These are phyloP conservation scores for Fistularia tabacaria DNA, from an alignment of 2,797 vertebrate genomes.

Conservation along the genomic window DNA sequence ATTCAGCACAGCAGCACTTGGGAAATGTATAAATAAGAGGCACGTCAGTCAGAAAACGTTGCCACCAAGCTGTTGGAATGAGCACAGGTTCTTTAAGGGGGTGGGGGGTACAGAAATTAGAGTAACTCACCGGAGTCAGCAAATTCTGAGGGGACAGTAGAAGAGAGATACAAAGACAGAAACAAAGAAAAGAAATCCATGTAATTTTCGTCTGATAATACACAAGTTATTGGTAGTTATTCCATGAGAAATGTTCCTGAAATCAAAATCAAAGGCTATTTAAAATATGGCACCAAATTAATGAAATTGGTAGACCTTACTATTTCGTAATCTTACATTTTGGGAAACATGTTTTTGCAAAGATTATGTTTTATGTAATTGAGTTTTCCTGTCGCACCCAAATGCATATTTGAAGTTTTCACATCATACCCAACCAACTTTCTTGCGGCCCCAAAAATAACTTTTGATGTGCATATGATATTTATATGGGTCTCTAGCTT, in stretches of 20 bases:
- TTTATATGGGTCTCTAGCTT: too few species aligned
- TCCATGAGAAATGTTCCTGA: too few species aligned
- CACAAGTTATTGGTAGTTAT: slow-evolving; percentile 20
- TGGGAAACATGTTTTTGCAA: not conserved
- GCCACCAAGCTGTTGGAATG: slow-evolving; percentile 57
- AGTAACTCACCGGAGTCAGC: slow-evolving; percentile 83
- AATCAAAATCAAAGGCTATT: not conserved
- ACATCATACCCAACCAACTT: too few species aligned
- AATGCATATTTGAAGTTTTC: too few species aligned
- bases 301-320: not conserved
- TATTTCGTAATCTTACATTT: slow-evolving; percentile 5
- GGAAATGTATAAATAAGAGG: slow-evolving; percentile 51
- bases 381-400: too few species aligned
- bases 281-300: not conserved
- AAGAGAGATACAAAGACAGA: slow-evolving; percentile 60
- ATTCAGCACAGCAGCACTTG: slow-evolving; percentile 48
- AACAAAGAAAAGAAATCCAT: slow-evolving; percentile 64
- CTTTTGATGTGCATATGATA: too few species aligned
- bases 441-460: too few species aligned
- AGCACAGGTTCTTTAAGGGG: slow-evolving; percentile 42
- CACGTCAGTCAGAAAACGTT: slow-evolving; percentile 42
- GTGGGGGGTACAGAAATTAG: slow-evolving; percentile 56
- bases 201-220: slow-evolving; percentile 40
- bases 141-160: slow-evolving; percentile 79
- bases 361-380: too few species aligned